These are phyloP conservation scores for Conger conger DNA, from an alignment of 2,113 vertebrate species.

Conservation along the genomic window DNA sequence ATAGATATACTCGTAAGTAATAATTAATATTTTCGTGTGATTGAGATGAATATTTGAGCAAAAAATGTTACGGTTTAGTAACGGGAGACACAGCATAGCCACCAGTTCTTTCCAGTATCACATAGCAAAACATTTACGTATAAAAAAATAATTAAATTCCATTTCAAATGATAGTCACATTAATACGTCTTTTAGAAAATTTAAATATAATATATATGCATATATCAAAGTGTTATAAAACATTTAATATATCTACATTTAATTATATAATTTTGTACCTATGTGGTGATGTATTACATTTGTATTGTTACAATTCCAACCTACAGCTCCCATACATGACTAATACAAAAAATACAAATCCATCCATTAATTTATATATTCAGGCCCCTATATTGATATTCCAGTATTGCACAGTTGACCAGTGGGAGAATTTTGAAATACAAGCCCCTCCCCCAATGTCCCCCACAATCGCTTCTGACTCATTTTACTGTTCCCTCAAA, in stretches of 20 bases:
- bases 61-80: not conserved
- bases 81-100: not conserved
- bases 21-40: not conserved
- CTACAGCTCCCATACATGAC: not conserved
- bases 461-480: not conserved
- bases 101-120: not conserved
- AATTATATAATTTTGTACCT: constrained; percentile 8
- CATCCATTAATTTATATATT: not conserved
- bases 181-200: not conserved
- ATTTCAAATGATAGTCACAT: constrained; percentile 25
- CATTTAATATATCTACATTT: constrained; percentile 18
- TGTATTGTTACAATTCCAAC: constrained; percentile 1
- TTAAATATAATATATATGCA: constrained; percentile 2
- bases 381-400: not conserved
- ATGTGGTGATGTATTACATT: constrained; percentile 1
- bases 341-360: not conserved
- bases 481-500: not conserved
- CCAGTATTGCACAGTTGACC: not conserved
- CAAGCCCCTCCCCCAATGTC: not conserved
- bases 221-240: constrained; percentile 16
- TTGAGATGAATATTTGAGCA: not conserved
- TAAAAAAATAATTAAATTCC: constrained; percentile 29
- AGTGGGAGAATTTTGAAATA: not conserved
- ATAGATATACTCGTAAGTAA: not conserved
- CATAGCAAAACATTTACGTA: constrained; percentile 6